Evolutionary conservation across 2,888 invertebrate genomes (phyloP).

Genomic region (Aethes cnicana): DNA sequence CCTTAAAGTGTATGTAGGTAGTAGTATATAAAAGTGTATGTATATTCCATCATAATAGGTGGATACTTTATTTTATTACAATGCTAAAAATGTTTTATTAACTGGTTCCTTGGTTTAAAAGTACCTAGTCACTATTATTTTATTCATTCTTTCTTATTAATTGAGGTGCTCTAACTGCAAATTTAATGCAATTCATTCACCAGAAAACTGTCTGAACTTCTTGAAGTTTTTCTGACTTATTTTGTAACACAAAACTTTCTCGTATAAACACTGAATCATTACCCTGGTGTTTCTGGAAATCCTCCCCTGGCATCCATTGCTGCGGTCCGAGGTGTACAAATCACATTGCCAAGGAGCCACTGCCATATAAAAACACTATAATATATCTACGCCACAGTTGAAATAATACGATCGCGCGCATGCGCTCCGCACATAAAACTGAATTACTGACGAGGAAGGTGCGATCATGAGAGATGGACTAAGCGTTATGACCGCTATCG

Average conservation of each 20-base stretch:
- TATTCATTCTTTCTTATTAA: no score
- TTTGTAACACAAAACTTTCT: background rate
- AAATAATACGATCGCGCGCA: conserved; percentile 69
- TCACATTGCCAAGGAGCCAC: conserved; percentile 71
- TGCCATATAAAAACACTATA: conserved; percentile 77
- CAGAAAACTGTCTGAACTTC: background rate
- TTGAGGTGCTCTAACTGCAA: no score
- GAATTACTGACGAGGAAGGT: conserved; percentile 63
- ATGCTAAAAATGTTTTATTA: no score
- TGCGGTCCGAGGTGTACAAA: conserved; percentile 67
- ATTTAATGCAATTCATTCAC: no score
- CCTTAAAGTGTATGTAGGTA: no score
- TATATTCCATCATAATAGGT: no score
- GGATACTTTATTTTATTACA: no score
- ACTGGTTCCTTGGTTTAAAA: no score
- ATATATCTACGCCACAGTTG: conserved; percentile 43
- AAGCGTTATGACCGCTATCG: conserved; percentile 21
- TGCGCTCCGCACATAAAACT: conserved; percentile 70
- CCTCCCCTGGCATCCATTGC: conserved; percentile 55
- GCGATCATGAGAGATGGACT: conserved; percentile 51
- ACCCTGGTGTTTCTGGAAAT: conserved; percentile 67
- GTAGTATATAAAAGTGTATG: no score
- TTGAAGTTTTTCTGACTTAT: background rate
- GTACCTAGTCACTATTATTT: no score
- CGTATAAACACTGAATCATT: conserved; percentile 45